Evolutionary conservation across 2,888 invertebrate species (phyloP), one percentile per base, ranked within the genome.

Genomic region (Drosophila paucipuncta): DNA sequence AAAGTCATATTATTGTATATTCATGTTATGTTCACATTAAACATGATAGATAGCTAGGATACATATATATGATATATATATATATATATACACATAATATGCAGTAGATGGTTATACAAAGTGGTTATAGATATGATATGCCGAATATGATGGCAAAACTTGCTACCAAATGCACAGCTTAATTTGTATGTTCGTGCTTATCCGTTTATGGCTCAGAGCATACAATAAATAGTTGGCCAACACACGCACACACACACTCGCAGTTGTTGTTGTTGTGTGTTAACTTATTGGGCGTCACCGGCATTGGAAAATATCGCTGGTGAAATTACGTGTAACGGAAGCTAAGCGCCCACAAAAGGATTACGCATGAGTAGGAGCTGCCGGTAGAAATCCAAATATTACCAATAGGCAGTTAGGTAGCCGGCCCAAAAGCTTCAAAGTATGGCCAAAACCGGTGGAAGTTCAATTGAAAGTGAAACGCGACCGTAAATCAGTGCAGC

Each of bases 241-340:
- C 18, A 73, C 43, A 62, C n/a, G 50, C 28, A 55, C 13, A 62
- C 49, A 58, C 18, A 62, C 49, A 58, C 11, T 28, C 35, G 37
- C 22, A 28, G 35, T 57, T 47, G 70, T 30, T 43, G 33, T 39
- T 39, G 33, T 39, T 53, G n/a, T n/a, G 9, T 31, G 13, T 28
- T 60, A 30, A 59, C 59, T 37, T 57, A 59, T 60, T 79, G 78
- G 78, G 76, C 76, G 73, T 68, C 66, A 57, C 50, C 77, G 68
- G 64, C 71, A 70, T 76, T 61, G 76, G 35, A 50, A 35, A 59
- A 55, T 55, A 47, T 68, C 33, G 50, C 50, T 63, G 65, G 57
- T 55, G 65, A 60, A 81, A 69, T 81, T 73, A 79, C 73, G 79
- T 79, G 78, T 69, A 79, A 79, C 79, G 78, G 81, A 79, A 79